phyloP scores from a whole-genome alignment of 2,888 invertebrate species.

The Drosophila melanosoma region DNA sequence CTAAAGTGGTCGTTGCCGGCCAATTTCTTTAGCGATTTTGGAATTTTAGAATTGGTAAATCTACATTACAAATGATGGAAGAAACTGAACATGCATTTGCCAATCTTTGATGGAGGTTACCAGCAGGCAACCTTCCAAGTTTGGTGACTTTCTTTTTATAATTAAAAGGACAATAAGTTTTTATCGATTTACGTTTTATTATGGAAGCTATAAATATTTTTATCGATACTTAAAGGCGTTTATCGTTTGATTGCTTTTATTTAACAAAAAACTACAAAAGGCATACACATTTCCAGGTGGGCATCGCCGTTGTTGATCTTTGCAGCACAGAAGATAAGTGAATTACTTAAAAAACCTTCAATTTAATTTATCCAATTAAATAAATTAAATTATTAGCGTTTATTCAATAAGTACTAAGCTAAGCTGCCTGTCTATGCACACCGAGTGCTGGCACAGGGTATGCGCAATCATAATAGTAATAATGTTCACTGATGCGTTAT shows the following conservation, averaged over 20 bases:
- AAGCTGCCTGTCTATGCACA: neutral
- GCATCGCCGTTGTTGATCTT: neutral
- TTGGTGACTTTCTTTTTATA: neutral
- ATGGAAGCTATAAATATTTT: neutral
- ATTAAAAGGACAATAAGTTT: neutral
- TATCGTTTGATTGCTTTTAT: neutral
- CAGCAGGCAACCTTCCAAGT: neutral
- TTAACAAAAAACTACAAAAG: too few relatives aligned
- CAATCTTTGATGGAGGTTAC: neutral
- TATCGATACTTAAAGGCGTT: neutral
- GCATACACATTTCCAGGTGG: neutral
- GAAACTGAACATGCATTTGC: neutral
- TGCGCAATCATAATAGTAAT: slow-evolving; percentile 25
- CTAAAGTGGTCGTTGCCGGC: neutral
- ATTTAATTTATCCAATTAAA: neutral
- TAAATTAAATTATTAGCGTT: neutral
- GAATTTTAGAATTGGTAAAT: neutral
- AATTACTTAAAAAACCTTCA: neutral
- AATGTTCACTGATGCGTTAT: slow-evolving; percentile 34
- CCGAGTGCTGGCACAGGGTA: slow-evolving; percentile 20
- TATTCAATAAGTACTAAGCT: neutral
- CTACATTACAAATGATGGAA: neutral
- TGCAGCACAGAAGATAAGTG: neutral
- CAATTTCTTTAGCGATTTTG: neutral
- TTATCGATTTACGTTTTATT: neutral